A percentile compares a stretch with the other conserved stretches of the same genome.
phyloP scores from a whole-genome alignment of 2,113 vertebrate species.

The Mesembrinibis cayennensis region DNA sequence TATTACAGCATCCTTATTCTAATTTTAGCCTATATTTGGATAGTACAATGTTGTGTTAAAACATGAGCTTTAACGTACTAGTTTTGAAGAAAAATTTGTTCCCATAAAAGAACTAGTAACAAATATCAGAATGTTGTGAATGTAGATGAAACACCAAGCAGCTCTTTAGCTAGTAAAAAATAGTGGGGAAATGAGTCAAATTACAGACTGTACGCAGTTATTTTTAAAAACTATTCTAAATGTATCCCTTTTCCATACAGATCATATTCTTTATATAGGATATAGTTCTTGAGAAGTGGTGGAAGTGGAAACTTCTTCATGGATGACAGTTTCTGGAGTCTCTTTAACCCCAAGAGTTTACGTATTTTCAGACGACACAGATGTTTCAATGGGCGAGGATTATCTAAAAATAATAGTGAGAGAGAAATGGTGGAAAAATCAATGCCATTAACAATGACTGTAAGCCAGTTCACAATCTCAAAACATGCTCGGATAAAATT shows the following conservation, averaged over 20 bases:
- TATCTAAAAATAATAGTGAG: conserved; percentile 70
- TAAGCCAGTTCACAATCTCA: neutral
- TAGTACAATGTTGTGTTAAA: neutral
- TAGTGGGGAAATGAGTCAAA: neutral
- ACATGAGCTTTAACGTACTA: neutral
- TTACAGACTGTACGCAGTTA: neutral
- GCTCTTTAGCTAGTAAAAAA: neutral
- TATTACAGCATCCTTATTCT: neutral
- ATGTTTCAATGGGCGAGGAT: conserved; percentile 82
- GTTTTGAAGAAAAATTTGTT: neutral
- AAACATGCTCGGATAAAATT: neutral
- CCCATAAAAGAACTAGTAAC: neutral
- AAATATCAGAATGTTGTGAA: neutral
- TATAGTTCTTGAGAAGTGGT: conserved; percentile 76
- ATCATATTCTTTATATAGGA: conserved; percentile 86
- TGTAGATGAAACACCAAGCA: neutral
- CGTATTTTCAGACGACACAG: conserved; percentile 84
- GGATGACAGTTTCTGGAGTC: conserved; percentile 71
- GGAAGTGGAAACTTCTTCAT: conserved; percentile 77
- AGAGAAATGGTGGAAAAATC: neutral
- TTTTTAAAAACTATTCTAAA: conserved; percentile 33
- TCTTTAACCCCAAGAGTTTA: conserved; percentile 74
- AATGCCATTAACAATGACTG: neutral
- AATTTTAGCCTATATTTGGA: neutral
- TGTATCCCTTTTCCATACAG: conserved; percentile 75